Base-by-base conservation (phyloP, 1,140 invertebrate species). In the Tribolium madens region DNA sequence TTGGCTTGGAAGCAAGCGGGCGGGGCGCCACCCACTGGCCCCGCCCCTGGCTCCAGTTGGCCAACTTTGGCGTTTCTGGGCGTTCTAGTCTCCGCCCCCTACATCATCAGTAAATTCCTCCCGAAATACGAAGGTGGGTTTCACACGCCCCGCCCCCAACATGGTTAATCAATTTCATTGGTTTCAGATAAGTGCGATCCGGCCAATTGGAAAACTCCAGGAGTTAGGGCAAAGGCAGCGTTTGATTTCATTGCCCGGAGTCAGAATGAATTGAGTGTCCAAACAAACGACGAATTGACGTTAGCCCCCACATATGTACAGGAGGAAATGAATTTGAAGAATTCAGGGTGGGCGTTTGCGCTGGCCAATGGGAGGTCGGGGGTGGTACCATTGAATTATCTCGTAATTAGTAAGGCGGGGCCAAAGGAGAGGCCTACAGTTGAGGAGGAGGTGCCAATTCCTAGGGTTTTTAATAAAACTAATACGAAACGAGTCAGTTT, bases 81-180 rank as follows among this genome's bases (percentile, higher is more conserved):
- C 10, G 90, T 98, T 70, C 91, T 98, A 68, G 88, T 97, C 48
- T 93, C 94, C 0, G 95, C 95, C 50, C 97, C 97, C 0, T 98
- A 96, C 87, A 88, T 99, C 14, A 94, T 99, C 73, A 95, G 96
- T 86, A 96, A 93, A 86, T 89, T 98, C 82, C 83, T 98, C 57
- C 87, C 83, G 21, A 85, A 85, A 79, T 84, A 83, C 80, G 82
- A 85, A 83, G 82, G 82, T 85, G 42, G 74, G 78, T 47, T 26
- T n/a, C n/a, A n/a, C n/a, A n/a, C 46, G 4, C 15, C 13, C 36
- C 9, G 18, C 31, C 57, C 31, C 0, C 17, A 70, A 10, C 14
- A 46, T 0, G 15, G 9, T 68, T 13, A n/a, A n/a, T n/a, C n/a
- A n/a, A 4, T 73, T 17, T 18, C 7, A 1, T 48, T 42, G 53